Evolutionary conservation across 2,888 invertebrate species (phyloP).

Genomic region (Watsonalla cultraria): DNA sequence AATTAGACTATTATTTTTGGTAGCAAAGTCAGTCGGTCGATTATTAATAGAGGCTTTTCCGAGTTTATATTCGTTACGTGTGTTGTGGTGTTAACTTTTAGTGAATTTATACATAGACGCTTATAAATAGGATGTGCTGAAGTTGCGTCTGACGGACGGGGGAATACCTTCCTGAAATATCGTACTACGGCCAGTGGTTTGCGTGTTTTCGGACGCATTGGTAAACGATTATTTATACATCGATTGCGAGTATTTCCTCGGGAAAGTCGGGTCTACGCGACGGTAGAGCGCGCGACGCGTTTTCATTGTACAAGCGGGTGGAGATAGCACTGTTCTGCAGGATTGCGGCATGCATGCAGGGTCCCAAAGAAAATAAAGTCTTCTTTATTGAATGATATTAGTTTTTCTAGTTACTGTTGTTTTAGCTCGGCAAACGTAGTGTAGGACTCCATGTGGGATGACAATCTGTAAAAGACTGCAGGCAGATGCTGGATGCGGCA

Average conservation of each 20-base stretch:
- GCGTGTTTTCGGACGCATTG: conserved; percentile 77
- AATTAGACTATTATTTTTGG: conserved; percentile 81
- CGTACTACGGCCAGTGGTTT: conserved; percentile 75
- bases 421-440: too few species aligned
- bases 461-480: too few species aligned
- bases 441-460: too few species aligned
- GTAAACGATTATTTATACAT: conserved; percentile 79
- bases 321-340: too few species aligned
- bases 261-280: conserved; percentile 32
- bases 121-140: conserved; percentile 79
- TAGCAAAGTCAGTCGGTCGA: conserved; percentile 80
- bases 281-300: conserved; percentile 2
- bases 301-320: neutral
- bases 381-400: too few species aligned
- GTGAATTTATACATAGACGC: conserved; percentile 80
- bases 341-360: too few species aligned
- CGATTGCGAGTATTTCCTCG: conserved; percentile 58
- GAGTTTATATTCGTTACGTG: conserved; percentile 80
- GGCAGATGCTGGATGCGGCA: too few species aligned
- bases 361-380: too few species aligned
- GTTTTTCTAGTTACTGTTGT: too few species aligned
- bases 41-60: conserved; percentile 80
- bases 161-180: conserved; percentile 80
- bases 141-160: conserved; percentile 78
- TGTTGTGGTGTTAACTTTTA: conserved; percentile 80